A percentile compares a stretch with the other conserved stretches of the same genome.
Evolutionary conservation across 2,113 vertebrate species (phyloP).

Genomic region (Ornithorhynchus anatinus): DNA sequence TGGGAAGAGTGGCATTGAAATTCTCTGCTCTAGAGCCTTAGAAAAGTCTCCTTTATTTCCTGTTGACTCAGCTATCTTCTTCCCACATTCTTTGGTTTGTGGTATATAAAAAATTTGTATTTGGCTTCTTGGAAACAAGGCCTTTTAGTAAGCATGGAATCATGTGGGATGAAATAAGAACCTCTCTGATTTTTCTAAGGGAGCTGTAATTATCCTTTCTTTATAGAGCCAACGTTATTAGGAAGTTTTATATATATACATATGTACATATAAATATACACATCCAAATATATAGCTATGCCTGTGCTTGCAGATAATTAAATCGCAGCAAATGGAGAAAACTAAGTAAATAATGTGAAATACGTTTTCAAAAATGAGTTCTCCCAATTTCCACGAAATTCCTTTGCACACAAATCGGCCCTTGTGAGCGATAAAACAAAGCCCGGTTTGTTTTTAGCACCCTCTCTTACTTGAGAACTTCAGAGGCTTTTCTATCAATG

Average conservation of each 20-base stretch:
- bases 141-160: slow-evolving; percentile 29
- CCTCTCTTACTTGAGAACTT: not conserved
- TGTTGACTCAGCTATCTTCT: slow-evolving; percentile 66
- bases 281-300: too few species aligned
- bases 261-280: too few species aligned
- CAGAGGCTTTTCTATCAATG: not conserved
- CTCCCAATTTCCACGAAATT: slow-evolving; percentile 29
- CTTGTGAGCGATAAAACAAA: slow-evolving; percentile 49
- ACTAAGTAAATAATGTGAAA: not conserved
- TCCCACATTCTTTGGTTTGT: slow-evolving; percentile 60
- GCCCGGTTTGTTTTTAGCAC: slow-evolving; percentile 36
- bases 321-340: not conserved
- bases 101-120: slow-evolving; percentile 58
- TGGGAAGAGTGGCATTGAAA: slow-evolving; percentile 30
- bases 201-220: slow-evolving; percentile 15
- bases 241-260: not conserved
- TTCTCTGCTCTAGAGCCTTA: slow-evolving; percentile 21
- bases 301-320: not conserved
- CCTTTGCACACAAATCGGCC: slow-evolving; percentile 39
- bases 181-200: slow-evolving; percentile 28
- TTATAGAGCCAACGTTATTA: not conserved
- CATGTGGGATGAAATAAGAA: not conserved
- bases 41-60: slow-evolving; percentile 53
- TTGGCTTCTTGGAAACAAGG: slow-evolving; percentile 40
- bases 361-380: slow-evolving; percentile 1